A percentile compares a stretch with the other conserved stretches of the same genome.
Conservation (phyloP, 2,113 vertebrate species). For the Geothlypis trichas region DNA sequence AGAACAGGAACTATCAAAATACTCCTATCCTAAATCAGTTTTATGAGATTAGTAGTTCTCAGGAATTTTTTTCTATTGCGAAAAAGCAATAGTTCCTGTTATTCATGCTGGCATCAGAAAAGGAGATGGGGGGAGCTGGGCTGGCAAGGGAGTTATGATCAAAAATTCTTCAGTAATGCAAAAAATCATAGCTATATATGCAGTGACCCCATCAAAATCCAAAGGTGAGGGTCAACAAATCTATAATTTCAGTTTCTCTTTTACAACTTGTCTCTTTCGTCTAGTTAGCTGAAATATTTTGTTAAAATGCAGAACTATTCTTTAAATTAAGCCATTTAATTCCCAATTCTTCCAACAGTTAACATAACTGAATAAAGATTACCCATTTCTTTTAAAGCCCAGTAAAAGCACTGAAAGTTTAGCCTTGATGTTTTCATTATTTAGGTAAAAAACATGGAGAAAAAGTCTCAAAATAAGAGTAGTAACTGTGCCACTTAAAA, state of each 20-base stretch:
- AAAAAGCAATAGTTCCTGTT: not conserved
- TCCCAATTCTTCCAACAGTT: not conserved
- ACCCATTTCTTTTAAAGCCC: not conserved
- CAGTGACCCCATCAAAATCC: not conserved
- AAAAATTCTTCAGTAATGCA: not conserved
- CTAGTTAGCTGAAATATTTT: not conserved
- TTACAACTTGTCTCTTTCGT: not conserved
- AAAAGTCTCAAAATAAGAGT: not conserved
- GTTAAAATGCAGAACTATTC: not conserved
- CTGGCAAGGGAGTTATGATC: accelerated
- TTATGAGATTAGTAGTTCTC: not conserved
- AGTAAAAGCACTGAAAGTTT: not conserved
- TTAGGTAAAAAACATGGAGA: not conserved
- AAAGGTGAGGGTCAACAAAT: not conserved
- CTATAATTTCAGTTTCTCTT: not conserved
- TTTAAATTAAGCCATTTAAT: not conserved
- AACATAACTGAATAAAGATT: not conserved
- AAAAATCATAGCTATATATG: not conserved
- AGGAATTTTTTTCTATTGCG: not conserved
- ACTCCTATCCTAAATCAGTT: not conserved
- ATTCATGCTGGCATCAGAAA: not conserved
- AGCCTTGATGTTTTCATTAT: not conserved
- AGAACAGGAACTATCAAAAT: not conserved
- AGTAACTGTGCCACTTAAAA: not conserved
- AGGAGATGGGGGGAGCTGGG: not conserved